phyloP scores from a whole-genome alignment of 2,797 vertebrate species.

The Apogon talboti region DNA sequence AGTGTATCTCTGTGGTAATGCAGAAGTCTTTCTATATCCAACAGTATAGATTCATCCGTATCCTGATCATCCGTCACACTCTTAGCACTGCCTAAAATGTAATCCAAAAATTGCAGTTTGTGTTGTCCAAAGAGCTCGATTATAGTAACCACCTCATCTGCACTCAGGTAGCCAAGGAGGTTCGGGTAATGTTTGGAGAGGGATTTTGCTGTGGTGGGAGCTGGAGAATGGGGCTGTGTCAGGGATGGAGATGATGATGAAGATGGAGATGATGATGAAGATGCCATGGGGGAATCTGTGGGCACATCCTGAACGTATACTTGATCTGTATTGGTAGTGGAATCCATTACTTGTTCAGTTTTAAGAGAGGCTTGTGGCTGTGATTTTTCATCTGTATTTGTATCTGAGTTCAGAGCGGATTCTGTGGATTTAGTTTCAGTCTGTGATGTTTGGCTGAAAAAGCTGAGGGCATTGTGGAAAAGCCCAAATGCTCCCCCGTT shows the following conservation, averaged over 20 bases:
- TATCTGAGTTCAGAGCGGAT: constrained; percentile 4
- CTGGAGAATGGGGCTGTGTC: background rate
- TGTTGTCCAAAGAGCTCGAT: constrained; percentile 70
- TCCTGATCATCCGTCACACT: constrained; percentile 32
- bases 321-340: constrained; percentile 12
- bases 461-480: constrained; percentile 50
- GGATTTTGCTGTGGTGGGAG: constrained; percentile 21
- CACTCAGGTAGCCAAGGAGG: constrained; percentile 63
- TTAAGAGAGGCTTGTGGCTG: constrained; percentile 4
- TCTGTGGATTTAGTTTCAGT: constrained; percentile 11
- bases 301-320: background rate
- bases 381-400: constrained; percentile 1
- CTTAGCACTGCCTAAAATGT: constrained; percentile 58
- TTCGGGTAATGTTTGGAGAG: constrained; percentile 61
- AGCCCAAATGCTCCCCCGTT: constrained; percentile 38
- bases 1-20: constrained; percentile 62
- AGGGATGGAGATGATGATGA: constrained; percentile 16
- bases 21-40: constrained; percentile 76
- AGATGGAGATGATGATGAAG: background rate
- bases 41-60: constrained; percentile 68
- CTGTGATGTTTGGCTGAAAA: constrained; percentile 44
- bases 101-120: constrained; percentile 80
- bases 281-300: constrained; percentile 2
- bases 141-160: constrained; percentile 53
- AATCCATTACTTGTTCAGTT: constrained; percentile 31